Percentiles rank a stretch among this genome's conserved stretches.
Conservation (phyloP, 2,888 invertebrate species). For the Meiosimyza decipiens region DNA sequence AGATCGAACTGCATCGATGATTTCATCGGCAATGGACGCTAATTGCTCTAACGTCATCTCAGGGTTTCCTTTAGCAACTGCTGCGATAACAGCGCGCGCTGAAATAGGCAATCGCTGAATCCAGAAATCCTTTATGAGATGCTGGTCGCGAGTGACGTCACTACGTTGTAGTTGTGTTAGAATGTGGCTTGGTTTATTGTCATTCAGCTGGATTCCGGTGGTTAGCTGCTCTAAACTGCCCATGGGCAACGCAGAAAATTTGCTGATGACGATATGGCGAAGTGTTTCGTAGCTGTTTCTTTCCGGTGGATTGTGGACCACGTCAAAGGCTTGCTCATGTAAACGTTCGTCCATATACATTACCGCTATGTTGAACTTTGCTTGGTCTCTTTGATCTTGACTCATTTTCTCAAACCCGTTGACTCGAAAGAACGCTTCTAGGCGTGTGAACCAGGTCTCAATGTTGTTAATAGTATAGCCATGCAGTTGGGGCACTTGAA, state of each 20-base stretch:
- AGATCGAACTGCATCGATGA: conserved; percentile 18
- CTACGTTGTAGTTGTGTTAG: conserved; percentile 33
- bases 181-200: conserved; percentile 34
- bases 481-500: conserved; percentile 34
- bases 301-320: conserved; percentile 24
- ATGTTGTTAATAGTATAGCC: conserved; percentile 33
- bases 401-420: conserved; percentile 33
- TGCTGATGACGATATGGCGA: too few species aligned
- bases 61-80: conserved; percentile 29
- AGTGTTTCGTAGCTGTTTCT: too few species aligned
- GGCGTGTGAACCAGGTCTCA: conserved; percentile 36
- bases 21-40: conserved; percentile 30
- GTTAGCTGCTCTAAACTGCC: conserved; percentile 31
- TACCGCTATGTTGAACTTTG: conserved; percentile 20
- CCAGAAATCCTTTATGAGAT: conserved; percentile 35
- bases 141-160: conserved; percentile 22
- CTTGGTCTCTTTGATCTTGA: conserved; percentile 34
- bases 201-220: conserved; percentile 32
- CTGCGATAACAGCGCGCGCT: conserved; percentile 32
- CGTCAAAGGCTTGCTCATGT: conserved; percentile 31
- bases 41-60: conserved; percentile 25
- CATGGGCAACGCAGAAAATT: not conserved
- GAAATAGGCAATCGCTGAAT: conserved; percentile 31
- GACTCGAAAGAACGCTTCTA: conserved; percentile 29
- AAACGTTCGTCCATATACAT: conserved; percentile 31